Evolutionary conservation across 2,113 vertebrate species (phyloP).

Genomic region (Hemibagrus wyckioides): DNA sequence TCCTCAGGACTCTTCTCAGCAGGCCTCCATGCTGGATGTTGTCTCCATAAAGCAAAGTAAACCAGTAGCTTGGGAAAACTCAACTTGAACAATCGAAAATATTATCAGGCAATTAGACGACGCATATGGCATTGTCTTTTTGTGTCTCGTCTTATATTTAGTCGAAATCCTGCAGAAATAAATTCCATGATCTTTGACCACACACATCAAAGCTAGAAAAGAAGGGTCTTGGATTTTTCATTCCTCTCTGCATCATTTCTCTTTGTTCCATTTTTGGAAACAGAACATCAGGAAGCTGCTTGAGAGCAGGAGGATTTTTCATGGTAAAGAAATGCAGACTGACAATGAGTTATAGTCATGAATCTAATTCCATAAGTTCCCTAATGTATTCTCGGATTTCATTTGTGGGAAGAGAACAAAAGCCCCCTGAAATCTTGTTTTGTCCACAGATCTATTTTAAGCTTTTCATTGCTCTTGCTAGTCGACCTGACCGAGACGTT

Average conservation of each 20-base stretch:
- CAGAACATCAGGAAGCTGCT: conserved; percentile 35
- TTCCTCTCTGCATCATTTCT: conserved; percentile 33
- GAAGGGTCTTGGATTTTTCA: conserved; percentile 8
- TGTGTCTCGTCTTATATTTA: not conserved
- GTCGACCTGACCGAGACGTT: not conserved
- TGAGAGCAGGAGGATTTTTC: conserved; percentile 34
- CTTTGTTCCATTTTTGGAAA: conserved; percentile 55
- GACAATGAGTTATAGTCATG: conserved; percentile 44
- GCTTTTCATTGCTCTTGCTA: not conserved
- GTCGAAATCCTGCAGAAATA: conserved; percentile 38
- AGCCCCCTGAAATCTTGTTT: conserved; percentile 13
- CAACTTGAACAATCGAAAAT: not conserved
- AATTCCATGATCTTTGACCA: conserved; percentile 24
- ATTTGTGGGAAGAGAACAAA: conserved; percentile 21
- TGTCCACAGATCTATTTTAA: conserved; percentile 41
- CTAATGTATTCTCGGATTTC: conserved; percentile 40
- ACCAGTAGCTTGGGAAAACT: not conserved
- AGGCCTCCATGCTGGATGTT: conserved; percentile 32
- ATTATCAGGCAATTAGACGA: conserved; percentile 24
- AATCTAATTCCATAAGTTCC: conserved; percentile 39
- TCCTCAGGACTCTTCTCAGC: conserved; percentile 18
- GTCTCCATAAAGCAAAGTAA: not conserved
- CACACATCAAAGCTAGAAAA: conserved; percentile 37
- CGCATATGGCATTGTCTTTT: conserved; percentile 16
- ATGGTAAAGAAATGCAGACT: conserved; percentile 46